Conservation (phyloP, 2,888 invertebrate species). For the Orchesella flavescens region DNA sequence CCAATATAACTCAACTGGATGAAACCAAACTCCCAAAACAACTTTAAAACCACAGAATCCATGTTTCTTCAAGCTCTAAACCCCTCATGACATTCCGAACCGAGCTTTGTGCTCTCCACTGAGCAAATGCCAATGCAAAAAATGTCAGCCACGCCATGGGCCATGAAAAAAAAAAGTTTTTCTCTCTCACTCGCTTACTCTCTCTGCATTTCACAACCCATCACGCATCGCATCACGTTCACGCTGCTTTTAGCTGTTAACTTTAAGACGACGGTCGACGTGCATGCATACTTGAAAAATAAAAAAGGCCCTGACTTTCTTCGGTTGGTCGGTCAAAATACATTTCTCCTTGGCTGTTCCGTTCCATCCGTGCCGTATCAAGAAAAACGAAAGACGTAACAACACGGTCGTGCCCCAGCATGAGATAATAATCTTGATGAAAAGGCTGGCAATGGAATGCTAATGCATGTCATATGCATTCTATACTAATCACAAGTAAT, state of each 20-base stretch:
- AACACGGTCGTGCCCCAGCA: constrained; percentile 20
- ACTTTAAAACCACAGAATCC: background rate
- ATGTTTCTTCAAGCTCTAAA: too few relatives aligned
- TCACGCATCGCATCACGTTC: constrained; percentile 20
- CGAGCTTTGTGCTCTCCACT: background rate
- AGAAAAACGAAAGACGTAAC: constrained; percentile 16
- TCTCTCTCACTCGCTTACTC: background rate
- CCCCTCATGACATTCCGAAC: background rate
- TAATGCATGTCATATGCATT: background rate
- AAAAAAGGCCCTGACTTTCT: constrained; percentile 46
- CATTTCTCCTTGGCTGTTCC: background rate
- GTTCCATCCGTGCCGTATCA: constrained; percentile 15
- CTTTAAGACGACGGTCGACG: background rate
- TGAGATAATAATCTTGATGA: constrained; percentile 22
- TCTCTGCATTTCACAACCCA: background rate
- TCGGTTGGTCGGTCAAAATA: constrained; percentile 34
- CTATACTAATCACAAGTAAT: too few relatives aligned
- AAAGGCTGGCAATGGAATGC: constrained; percentile 9
- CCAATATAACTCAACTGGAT: too few relatives aligned
- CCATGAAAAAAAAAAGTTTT: background rate
- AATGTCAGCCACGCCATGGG: background rate
- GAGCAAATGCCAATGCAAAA: constrained; percentile 22
- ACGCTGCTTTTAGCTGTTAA: background rate
- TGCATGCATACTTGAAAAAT: constrained; percentile 22
- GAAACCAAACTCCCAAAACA: too few relatives aligned